These are phyloP conservation scores for Cheilosia grossa DNA, from an alignment of 2,888 invertebrate species.

Conservation along the genomic window DNA sequence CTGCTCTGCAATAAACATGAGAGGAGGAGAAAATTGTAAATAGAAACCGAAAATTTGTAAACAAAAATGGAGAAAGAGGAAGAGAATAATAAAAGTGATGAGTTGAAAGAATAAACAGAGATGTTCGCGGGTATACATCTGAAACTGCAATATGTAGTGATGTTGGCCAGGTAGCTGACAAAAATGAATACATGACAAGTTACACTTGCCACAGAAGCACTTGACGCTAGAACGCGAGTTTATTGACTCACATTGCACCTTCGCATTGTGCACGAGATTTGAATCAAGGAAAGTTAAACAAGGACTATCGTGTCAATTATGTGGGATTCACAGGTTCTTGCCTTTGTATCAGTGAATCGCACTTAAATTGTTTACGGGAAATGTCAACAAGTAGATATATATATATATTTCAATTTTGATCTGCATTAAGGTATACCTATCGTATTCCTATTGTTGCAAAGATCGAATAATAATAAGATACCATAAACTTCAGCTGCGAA, in stretches of 20 bases:
- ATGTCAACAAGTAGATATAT: neutral
- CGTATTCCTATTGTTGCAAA: neutral
- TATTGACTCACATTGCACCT: slow-evolving; percentile 15
- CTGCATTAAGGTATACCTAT: neutral
- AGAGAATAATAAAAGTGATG: slow-evolving; percentile 19
- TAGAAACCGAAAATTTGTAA: slow-evolving; percentile 26
- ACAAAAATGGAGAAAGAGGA: neutral
- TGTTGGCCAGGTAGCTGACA: slow-evolving; percentile 24
- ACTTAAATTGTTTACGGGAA: slow-evolving; percentile 19
- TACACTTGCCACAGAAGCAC: slow-evolving; percentile 39
- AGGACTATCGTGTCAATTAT: slow-evolving; percentile 7
- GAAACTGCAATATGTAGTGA: slow-evolving; percentile 2
- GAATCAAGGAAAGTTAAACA: neutral
- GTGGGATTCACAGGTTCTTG: slow-evolving; percentile 4
- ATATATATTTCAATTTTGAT: too few species aligned
- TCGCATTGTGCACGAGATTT: slow-evolving; percentile 11
- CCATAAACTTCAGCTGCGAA: too few species aligned
- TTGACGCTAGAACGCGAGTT: slow-evolving; percentile 18
- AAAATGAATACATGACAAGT: neutral
- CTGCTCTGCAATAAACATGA: slow-evolving; percentile 45
- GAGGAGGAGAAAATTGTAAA: slow-evolving; percentile 21
- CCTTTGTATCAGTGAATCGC: neutral
- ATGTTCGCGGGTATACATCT: neutral
- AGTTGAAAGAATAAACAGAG: slow-evolving; percentile 36
- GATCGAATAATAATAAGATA: neutral